Percentiles rank a stretch among this genome's conserved stretches.
Conservation (phyloP, 2,797 vertebrate genomes). For the Parotocinclus haroldoi region DNA sequence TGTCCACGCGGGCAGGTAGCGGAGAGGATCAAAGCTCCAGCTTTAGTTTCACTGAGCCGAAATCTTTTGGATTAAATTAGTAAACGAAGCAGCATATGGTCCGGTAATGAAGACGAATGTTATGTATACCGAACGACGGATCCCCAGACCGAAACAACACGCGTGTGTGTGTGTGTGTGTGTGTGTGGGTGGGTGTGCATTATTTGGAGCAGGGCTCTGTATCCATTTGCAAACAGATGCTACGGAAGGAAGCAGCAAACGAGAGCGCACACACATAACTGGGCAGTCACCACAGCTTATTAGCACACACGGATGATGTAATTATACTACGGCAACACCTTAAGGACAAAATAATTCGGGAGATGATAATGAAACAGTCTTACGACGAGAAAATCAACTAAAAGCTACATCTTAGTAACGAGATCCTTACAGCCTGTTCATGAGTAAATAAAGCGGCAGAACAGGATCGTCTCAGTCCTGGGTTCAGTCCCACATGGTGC, state of each 20-base stretch:
- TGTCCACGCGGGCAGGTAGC: background rate
- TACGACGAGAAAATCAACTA: no score
- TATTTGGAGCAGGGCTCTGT: conserved; percentile 34
- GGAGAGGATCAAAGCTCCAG: background rate
- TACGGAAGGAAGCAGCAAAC: conserved; percentile 20
- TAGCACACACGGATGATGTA: no score
- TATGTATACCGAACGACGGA: background rate
- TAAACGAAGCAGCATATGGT: conserved; percentile 17
- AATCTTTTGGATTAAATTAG: conserved; percentile 1
- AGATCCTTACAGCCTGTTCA: no score
- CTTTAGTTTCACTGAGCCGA: background rate
- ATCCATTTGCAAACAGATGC: conserved; percentile 37
- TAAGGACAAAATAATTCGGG: no score
- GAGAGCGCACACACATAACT: conserved; percentile 9
- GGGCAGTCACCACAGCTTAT: no score
- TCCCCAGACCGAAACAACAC: background rate
- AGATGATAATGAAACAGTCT: no score
- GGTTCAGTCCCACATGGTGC: no score
- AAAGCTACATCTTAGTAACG: no score
- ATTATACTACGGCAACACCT: no score
- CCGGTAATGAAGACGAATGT: conserved; percentile 13
- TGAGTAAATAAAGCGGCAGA: no score
- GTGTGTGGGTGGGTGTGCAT: conserved; percentile 9
- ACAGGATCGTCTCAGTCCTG: no score
- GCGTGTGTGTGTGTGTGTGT: conserved; percentile 3